Base-by-base conservation (phyloP, 2,113 vertebrate genomes). In the Podarcis cretensis region DNA sequence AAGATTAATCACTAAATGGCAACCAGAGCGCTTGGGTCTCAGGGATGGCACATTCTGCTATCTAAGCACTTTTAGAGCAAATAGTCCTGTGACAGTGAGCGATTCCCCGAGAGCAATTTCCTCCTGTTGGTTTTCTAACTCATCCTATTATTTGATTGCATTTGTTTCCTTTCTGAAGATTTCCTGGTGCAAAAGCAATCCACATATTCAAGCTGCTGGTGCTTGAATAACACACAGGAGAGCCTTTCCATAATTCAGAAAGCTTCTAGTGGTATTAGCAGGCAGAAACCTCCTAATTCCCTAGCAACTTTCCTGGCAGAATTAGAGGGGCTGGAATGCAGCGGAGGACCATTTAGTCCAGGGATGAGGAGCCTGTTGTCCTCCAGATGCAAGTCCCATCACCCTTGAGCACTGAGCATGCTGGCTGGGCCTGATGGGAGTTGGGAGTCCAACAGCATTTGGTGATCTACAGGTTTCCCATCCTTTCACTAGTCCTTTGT, bases 11-110 rank as follows among this genome's bases (percentile, higher is more conserved):
- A 14, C 71, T 8, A 32, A 68, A 43, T 40, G 43, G 18, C 18
- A 77, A 82, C 5, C 23, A 68, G 71, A 66, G n/a, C 32, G 57
- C 69, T 40, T 77, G 40, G 30, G 54, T 37, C 43, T 69, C 13
- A 14, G 74, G 35, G 65, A 4, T 32, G 27, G 69, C 6, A 30
- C 25, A 25, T 63, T 59, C 79, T 43, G 71, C 35, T 37, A 76
- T 74, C 69, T 86, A 75, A 82, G 65, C 85, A 35, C n/a, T 80
- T 87, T 21, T 54, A 57, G 13, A 37, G 76, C 85, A 77, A 65
- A 69, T 30, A 2, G 20, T 12, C 35, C 37, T 35, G 4, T 75
- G 77, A 25, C 37, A 4, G 23, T 2, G 35, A 75, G 37, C 4
- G 8, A 59, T 82, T 83, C 40, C 73, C 20, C 10, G 10, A 68